Conservation (phyloP, 2,888 invertebrate genomes). For the Tenthredo livida region DNA sequence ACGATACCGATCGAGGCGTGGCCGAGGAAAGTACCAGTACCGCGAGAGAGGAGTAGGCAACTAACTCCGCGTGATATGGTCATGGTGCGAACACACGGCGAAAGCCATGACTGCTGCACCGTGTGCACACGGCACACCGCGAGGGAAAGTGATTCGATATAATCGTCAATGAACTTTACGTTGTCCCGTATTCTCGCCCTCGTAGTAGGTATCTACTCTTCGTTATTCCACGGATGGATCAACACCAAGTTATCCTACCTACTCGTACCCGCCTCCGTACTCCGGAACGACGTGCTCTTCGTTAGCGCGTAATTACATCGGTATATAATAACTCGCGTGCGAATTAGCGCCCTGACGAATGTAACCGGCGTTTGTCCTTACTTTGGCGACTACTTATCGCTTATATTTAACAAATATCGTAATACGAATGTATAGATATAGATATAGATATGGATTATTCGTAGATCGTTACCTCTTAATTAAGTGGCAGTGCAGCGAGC, state of each 20-base stretch:
- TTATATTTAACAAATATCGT: not conserved
- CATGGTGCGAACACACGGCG: slow-evolving; percentile 28
- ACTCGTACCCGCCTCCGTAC: not conserved
- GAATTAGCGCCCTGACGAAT: slow-evolving; percentile 33
- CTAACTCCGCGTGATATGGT: slow-evolving; percentile 31
- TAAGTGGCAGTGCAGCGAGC: slow-evolving; percentile 51
- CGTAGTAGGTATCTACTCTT: slow-evolving; percentile 33
- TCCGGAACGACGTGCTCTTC: slow-evolving; percentile 35
- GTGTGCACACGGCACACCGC: not conserved
- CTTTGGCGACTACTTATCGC: not conserved
- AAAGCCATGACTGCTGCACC: slow-evolving; percentile 27
- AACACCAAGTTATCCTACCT: not conserved
- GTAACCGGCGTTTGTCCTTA: not conserved
- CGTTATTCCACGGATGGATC: slow-evolving; percentile 20
- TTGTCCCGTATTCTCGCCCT: slow-evolving; percentile 36
- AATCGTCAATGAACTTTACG: slow-evolving; percentile 59
- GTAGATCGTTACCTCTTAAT: slow-evolving; percentile 35
- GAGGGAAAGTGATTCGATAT: slow-evolving; percentile 49
- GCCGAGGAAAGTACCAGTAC: not conserved
- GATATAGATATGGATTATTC: not conserved
- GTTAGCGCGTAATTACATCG: slow-evolving; percentile 48
- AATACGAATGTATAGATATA: not conserved
- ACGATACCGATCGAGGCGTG: slow-evolving; percentile 27
- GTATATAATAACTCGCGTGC: slow-evolving; percentile 31
- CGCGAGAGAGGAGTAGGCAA: not conserved